Evolutionary conservation across 2,888 invertebrate genomes (phyloP).

Genomic region (Brachyptera risi): DNA sequence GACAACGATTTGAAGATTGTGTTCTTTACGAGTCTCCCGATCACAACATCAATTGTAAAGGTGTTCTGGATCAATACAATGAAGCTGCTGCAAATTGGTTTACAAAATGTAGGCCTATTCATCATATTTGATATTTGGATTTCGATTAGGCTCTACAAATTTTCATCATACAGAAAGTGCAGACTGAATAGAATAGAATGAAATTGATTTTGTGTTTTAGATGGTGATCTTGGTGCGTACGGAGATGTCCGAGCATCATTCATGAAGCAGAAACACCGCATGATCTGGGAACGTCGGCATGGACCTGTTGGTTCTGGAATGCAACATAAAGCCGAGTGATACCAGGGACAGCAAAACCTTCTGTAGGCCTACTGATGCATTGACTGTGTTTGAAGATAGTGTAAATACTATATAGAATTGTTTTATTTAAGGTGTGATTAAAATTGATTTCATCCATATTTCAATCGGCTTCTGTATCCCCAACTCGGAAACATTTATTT

Average conservation of each 20-base stretch:
- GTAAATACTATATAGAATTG: too few relatives aligned
- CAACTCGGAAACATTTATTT: too few relatives aligned
- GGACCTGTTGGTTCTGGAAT: slow-evolving; percentile 69
- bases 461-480: too few relatives aligned
- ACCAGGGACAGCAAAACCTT: too few relatives aligned
- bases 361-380: too few relatives aligned
- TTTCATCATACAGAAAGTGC: slow-evolving; percentile 15
- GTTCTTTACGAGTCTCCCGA: slow-evolving; percentile 69
- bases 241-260: slow-evolving; percentile 69
- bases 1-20: slow-evolving; percentile 83
- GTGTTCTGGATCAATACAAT: slow-evolving; percentile 65
- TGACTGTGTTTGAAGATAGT: too few relatives aligned
- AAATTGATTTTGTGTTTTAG: slow-evolving; percentile 48
- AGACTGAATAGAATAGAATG: neutral
- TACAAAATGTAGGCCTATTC: slow-evolving; percentile 75
- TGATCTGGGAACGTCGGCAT: slow-evolving; percentile 95
- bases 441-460: too few relatives aligned
- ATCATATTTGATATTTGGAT: neutral
- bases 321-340: too few relatives aligned
- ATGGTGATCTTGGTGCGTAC: slow-evolving; percentile 86
- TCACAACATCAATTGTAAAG: slow-evolving; percentile 61
- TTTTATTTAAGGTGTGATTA: too few relatives aligned
- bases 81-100: slow-evolving; percentile 84
- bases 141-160: too few relatives aligned
- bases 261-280: slow-evolving; percentile 98